Conservation (phyloP, 2,113 vertebrate species). For the Junco hyemalis region DNA sequence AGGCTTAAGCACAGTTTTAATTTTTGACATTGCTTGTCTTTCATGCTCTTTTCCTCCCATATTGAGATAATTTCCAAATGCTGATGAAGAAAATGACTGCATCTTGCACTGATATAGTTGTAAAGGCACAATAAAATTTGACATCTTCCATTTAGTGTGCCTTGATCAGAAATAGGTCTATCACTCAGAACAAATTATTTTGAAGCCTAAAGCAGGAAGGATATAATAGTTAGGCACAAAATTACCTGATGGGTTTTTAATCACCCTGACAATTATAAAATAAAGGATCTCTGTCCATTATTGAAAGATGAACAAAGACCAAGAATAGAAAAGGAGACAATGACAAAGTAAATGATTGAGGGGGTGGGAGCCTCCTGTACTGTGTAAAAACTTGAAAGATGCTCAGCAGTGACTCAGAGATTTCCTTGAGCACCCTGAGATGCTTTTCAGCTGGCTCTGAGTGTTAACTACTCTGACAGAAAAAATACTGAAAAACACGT, state of each 20-base stretch:
- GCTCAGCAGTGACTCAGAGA: not conserved
- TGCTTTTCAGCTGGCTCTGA: not conserved
- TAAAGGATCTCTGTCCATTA: constrained; percentile 28
- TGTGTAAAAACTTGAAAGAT: not conserved
- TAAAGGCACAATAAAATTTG: constrained; percentile 43
- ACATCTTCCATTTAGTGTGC: constrained; percentile 12
- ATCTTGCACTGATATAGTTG: not conserved
- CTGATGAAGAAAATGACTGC: constrained; percentile 25
- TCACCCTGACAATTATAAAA: constrained; percentile 2
- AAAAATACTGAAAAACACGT: not conserved
- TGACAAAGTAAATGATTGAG: not conserved
- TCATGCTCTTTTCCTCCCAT: not conserved
- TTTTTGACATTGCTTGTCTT: not conserved
- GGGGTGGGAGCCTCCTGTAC: not conserved
- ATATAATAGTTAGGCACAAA: constrained; percentile 12
- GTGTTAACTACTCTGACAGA: not conserved
- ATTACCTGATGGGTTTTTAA: constrained; percentile 52
- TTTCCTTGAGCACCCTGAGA: not conserved
- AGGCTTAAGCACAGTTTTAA: not conserved
- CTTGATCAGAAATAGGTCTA: constrained; percentile 37
- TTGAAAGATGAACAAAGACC: not conserved
- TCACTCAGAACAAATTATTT: constrained; percentile 49
- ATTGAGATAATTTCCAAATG: not conserved
- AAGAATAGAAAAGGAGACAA: not conserved
- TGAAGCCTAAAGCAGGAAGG: constrained; percentile 28